A percentile compares a stretch with the other conserved stretches of the same genome.
phyloP scores from a whole-genome alignment of 2,888 invertebrate genomes.

The Aspidiotus rigidus region DNA sequence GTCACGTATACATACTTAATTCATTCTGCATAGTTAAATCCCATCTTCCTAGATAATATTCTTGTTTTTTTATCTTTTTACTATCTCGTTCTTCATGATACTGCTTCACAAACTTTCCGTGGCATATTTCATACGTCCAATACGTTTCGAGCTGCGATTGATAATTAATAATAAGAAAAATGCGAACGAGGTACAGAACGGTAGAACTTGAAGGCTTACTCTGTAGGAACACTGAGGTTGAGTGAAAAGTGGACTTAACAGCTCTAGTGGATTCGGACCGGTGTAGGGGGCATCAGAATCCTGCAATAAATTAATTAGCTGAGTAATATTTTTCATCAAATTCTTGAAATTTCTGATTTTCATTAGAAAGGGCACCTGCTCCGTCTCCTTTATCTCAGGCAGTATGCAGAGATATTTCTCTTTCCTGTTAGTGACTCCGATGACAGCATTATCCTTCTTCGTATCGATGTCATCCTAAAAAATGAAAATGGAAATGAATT shows the following conservation, averaged over 20 bases:
- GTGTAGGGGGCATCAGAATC: conserved; percentile 53
- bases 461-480: conserved; percentile 15
- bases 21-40: conserved; percentile 55
- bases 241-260: conserved; percentile 65
- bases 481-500: background rate
- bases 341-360: background rate
- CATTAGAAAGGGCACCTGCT: conserved; percentile 13
- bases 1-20: conserved; percentile 41
- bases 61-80: conserved; percentile 66
- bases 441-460: conserved; percentile 7
- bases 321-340: conserved; percentile 7
- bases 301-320: conserved; percentile 38
- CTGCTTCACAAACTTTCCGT: conserved; percentile 81
- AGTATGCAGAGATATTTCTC: conserved; percentile 76
- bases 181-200: background rate
- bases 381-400: conserved; percentile 48
- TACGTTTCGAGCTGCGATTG: conserved; percentile 64
- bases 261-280: conserved; percentile 66
- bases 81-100: conserved; percentile 92
- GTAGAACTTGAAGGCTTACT: conserved; percentile 40
- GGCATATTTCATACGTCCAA: conserved; percentile 96
- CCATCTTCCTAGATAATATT: conserved; percentile 76
- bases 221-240: conserved; percentile 76
- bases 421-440: conserved; percentile 43
- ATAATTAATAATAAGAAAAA: background rate